Evolutionary conservation across 2,888 invertebrate genomes (phyloP).

Genomic region (Biston betularia): DNA sequence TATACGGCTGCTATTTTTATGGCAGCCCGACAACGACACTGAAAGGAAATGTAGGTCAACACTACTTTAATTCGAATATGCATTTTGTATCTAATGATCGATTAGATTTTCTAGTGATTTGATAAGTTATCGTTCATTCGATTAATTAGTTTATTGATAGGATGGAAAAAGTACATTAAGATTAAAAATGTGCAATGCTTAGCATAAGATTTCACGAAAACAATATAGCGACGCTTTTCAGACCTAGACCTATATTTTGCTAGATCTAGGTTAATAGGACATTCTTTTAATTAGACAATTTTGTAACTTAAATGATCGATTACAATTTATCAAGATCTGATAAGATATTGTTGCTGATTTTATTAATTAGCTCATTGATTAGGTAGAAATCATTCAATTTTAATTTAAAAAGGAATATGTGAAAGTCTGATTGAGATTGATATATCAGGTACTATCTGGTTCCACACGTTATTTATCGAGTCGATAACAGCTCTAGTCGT

Average conservation of each 20-base stretch:
- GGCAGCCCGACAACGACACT: constrained; percentile 38
- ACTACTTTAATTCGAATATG: constrained; percentile 9
- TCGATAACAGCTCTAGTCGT: no score
- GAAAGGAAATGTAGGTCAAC: constrained; percentile 26
- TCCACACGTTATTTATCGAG: no score
- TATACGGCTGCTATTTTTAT: constrained; percentile 55
- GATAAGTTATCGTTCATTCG: constrained; percentile 9
- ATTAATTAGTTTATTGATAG: constrained; percentile 10
- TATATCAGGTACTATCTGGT: no score
- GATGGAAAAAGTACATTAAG: not conserved
- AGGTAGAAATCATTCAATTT: not conserved
- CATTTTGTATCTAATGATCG: constrained; percentile 4
- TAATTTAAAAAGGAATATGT: not conserved
- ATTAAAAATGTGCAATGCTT: no score
- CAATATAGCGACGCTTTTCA: not conserved
- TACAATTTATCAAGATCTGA: not conserved
- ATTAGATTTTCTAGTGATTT: constrained; percentile 4
- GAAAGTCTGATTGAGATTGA: not conserved
- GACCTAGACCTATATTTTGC: not conserved
- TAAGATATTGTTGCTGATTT: not conserved
- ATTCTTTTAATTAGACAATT: not conserved
- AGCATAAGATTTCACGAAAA: no score
- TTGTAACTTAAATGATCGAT: not conserved
- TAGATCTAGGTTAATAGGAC: not conserved
- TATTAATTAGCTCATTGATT: not conserved